Conservation (phyloP, 1,140 invertebrate genomes). For the Ostrea denselamellosa region DNA sequence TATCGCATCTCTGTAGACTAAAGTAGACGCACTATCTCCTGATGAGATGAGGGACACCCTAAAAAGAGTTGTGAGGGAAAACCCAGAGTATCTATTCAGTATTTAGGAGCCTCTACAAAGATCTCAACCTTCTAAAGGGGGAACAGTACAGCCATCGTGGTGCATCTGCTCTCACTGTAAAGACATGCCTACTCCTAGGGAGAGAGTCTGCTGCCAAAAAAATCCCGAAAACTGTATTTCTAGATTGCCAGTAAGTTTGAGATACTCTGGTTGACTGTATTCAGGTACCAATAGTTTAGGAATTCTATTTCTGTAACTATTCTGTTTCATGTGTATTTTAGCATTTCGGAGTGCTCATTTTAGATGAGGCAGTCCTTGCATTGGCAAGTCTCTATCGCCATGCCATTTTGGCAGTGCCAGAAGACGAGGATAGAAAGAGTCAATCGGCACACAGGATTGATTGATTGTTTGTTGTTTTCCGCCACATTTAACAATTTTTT, state of each 20-base stretch:
- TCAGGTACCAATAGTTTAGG: neutral
- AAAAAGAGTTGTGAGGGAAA: too few relatives aligned
- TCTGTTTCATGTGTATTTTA: too few relatives aligned
- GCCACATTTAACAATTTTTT: too few relatives aligned
- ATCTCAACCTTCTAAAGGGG: neutral
- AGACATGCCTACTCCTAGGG: constrained; percentile 39
- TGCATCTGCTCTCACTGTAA: constrained; percentile 33
- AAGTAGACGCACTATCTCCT: too few relatives aligned
- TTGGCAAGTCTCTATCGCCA: constrained; percentile 16
- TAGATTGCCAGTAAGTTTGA: constrained; percentile 34
- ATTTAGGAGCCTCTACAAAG: neutral
- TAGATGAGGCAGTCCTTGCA: neutral
- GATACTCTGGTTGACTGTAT: neutral
- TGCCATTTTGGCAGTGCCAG: neutral
- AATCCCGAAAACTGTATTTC: constrained; percentile 6
- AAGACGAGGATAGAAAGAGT: neutral
- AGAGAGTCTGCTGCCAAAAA: constrained; percentile 39
- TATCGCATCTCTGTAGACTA: too few relatives aligned
- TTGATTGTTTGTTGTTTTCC: too few relatives aligned
- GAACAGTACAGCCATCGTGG: constrained; percentile 12
- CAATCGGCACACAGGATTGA: too few relatives aligned
- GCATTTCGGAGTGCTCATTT: neutral
- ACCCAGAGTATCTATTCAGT: too few relatives aligned
- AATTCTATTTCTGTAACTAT: too few relatives aligned
- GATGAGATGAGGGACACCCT: too few relatives aligned